Evolutionary conservation across 2,113 vertebrate species (phyloP), one percentile per base, ranked within the genome.

Genomic region (Eleginops maclovinus): DNA sequence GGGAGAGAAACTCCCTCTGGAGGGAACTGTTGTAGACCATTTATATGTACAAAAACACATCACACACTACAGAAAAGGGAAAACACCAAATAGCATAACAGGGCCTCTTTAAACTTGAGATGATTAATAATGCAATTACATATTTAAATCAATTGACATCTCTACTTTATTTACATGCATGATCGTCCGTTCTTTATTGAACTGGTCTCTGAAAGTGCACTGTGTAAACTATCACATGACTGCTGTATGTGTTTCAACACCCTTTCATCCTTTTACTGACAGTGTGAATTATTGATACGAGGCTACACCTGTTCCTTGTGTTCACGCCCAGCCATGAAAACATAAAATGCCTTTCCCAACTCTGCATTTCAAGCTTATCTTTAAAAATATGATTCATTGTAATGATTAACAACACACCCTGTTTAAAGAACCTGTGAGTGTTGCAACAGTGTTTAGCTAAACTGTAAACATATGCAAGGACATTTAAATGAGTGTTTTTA

Each of bases 241-340:
- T 19, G 16, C 68, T 53, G 51, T 73, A 65, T 70, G 72, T 36
- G 60, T 49, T 72, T 82, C 61, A 53, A 70, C 78, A 79, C 67
- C 79, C 68, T 70, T 79, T 91, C 26, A 26, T 50, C 62, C 22
- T 26, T 26, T 15, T 44, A 46, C 68, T 62, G 65, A 63, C 40
- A 40, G 50, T 28, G 62, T 88, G 53, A 88, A 81, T 90, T 79
- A 89, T 83, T 88, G 31, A 92, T 85, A 4, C 8, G n/a, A 51
- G 62, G 53, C 63, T 51, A 21, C 74, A 79, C 80, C 78, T 86
- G 69, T 59, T 44, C 7, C 28, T 16, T 54, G 66, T 54, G 61
- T 64, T 55, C 31, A 87, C 73, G 2, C 43, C 49, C 51, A 55
- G 22, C 41, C 22, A 6, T 28, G 7, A 41, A 51, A 53, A 58